Base-by-base conservation (phyloP, 2,888 invertebrate species). In the Drosophila nr. medialis region DNA sequence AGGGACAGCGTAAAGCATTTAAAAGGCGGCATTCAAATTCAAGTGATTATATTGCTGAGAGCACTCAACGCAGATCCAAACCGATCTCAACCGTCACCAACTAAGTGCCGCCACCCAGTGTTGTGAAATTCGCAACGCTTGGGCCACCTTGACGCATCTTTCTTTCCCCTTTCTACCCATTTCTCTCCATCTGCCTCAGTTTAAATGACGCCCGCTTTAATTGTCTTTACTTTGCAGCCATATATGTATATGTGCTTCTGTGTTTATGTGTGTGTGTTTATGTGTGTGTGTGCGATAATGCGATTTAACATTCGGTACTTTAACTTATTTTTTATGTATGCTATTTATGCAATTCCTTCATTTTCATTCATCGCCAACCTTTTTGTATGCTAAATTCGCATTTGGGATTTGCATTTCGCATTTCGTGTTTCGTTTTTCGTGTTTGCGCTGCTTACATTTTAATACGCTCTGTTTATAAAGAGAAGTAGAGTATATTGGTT, bases 311-410 rank as follows among this genome's bases (percentile, higher is more conserved):
- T 80, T 90, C 74, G 61, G 77, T 72, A 77, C 73, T 80, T 88
- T 53, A 77, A 63, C 67, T 78, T 80, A 64, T 70, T 74, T 90
- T 84, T 88, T 85, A 80, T 74, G 70, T 77, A 27, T 58, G 63
- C 80, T 80, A 77, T 82, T 88, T 85, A 89, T 88, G 83, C 89
- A 90, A 83, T 90, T 75, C 77, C 55, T 70, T 72, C 75, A 72
- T 85, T 90, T 77, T 74, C 86, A 86, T 78, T 76, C 71, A 77
- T 75, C 59, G 86, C 65, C 61, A 51, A 66, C 68, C 72, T 72
- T 70, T 81, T 78, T 74, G 79, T 81, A 80, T 80, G 78, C 79
- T 80, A 72, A 72, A 69, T 83, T 68, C 70, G 66, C 64, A 56
- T 56, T 74, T 71, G 72, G 38, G 69, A 85, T 85, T 85, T 85